Evolutionary conservation across 1,140 invertebrate species (phyloP), one percentile per base, ranked within the genome.

Genomic region (Penaeus japonicus): DNA sequence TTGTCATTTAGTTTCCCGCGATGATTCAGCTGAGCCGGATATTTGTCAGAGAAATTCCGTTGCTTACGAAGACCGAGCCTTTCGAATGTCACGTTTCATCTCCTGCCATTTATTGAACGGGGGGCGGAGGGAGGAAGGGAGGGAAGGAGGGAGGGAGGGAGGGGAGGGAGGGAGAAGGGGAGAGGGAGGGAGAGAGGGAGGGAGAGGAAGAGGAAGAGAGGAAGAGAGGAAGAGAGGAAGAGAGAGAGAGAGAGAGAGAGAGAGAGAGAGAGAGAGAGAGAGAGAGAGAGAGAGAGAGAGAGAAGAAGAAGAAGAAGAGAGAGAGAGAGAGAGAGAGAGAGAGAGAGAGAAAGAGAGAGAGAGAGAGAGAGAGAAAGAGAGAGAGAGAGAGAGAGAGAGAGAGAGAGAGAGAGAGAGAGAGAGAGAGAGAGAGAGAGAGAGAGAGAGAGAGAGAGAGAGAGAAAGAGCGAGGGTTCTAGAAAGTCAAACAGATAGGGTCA

Each of bases 371-470:
- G 4, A 39, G 75, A 77, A 35, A 77, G 24, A 77, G 18, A 77
- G 35, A 77, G 75, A 12, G 70, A 75, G 12, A 27, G 12, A 10
- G 24, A 77, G 35, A 77, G 20, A 77, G 35, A 39, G 20, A 75
- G 10, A 75, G 12, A 75, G 30, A 30, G 30, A 22, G 70, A 15
- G 24, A 30, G 2, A 39, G 24, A 79, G 39, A n/a, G 24, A 79
- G 12, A 47, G 54, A 27, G n/a, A 53, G 77, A 79, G 79, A 81
- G 79, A 81, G 79, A 81, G 79, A 81, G 79, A 81, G 79, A 81
- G 79, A 81, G 79, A 81, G 79, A 81, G 79, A 81, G 79, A 81
- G 79, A 81, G 79, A 81, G 79, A 81, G 79, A 81, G 79, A 81
- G 79, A 81, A 53, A 55, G 79, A 81, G 79, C 12, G 53, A 81